These are phyloP conservation scores for Amitus sp. DNA, from an alignment of 2,888 invertebrate genomes.

Conservation along the genomic window DNA sequence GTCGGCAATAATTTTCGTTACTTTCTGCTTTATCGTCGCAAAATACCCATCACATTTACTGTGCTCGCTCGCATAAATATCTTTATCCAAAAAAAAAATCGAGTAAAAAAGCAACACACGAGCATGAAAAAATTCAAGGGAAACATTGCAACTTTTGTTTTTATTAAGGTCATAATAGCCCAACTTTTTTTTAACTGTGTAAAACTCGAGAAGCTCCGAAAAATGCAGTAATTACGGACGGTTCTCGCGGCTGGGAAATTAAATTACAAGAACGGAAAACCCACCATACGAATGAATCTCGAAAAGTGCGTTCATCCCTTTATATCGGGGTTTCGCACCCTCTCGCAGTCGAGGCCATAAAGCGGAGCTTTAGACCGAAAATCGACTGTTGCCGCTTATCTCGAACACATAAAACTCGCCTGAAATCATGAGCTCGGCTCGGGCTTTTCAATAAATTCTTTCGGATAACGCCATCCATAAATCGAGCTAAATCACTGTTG, in stretches of 20 bases:
- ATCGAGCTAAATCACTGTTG: constrained; percentile 1
- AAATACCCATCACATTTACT: no score
- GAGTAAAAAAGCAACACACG: no score
- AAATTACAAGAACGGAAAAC: neutral
- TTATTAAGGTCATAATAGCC: no score
- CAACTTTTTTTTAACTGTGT: no score
- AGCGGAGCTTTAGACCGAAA: constrained; percentile 23
- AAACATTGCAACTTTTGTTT: no score
- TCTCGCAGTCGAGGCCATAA: constrained; percentile 10
- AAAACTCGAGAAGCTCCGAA: no score
- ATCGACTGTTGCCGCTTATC: constrained; percentile 14
- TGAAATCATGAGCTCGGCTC: constrained; percentile 3
- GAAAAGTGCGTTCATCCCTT: constrained; percentile 15
- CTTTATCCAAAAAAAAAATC: no score
- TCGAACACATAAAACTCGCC: constrained; percentile 12
- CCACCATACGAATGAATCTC: neutral
- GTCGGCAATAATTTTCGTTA: no score
- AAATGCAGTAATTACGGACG: no score
- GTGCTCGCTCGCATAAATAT: no score
- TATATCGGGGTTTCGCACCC: constrained; percentile 5
- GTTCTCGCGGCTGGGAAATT: neutral
- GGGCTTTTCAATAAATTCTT: constrained; percentile 11
- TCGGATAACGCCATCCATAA: constrained; percentile 5
- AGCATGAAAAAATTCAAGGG: no score
- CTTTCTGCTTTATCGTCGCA: no score